These are phyloP conservation scores for Ictidomys tridecemlineatus DNA, from an alignment of 2,113 vertebrate genomes.

Conservation along the genomic window DNA sequence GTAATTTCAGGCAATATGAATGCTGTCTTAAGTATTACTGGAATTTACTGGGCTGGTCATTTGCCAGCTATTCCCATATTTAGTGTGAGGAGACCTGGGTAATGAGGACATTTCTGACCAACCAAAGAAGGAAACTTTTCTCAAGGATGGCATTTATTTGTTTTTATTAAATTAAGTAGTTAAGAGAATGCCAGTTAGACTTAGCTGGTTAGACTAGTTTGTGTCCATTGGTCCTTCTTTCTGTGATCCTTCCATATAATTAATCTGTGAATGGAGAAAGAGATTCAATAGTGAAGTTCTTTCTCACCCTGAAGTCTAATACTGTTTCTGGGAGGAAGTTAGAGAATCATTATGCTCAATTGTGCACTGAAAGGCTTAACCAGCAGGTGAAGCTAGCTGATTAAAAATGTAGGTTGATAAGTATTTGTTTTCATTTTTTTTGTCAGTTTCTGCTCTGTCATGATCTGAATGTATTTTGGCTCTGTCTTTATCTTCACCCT, in stretches of 20 bases:
- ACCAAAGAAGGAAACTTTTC: constrained; percentile 66
- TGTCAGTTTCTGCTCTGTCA: constrained; percentile 37
- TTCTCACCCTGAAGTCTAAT: constrained; percentile 36
- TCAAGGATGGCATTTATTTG: constrained; percentile 12
- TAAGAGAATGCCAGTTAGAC: constrained; percentile 22
- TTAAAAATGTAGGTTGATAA: not conserved
- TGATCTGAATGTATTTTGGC: constrained; percentile 63
- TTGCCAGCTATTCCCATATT: constrained; percentile 81
- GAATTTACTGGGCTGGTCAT: constrained; percentile 76
- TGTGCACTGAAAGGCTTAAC: constrained; percentile 21
- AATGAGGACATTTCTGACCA: constrained; percentile 74
- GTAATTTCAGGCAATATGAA: constrained; percentile 75
- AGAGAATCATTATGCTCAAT: not conserved
- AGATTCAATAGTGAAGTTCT: constrained; percentile 50
- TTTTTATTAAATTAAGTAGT: not conserved
- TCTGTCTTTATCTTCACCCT: not conserved
- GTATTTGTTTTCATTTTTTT: constrained; percentile 4
- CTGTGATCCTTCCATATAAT: constrained; percentile 21
- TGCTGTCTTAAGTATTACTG: constrained; percentile 77
- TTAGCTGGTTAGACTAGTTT: not conserved
- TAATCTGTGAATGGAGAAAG: constrained; percentile 30
- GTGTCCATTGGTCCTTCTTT: constrained; percentile 38
- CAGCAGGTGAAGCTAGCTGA: constrained; percentile 59
- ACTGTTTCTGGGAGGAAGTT: constrained; percentile 44
- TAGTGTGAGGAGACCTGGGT: constrained; percentile 74